Evolutionary conservation across 2,888 invertebrate genomes (phyloP).

Genomic region (Luperina testacea): DNA sequence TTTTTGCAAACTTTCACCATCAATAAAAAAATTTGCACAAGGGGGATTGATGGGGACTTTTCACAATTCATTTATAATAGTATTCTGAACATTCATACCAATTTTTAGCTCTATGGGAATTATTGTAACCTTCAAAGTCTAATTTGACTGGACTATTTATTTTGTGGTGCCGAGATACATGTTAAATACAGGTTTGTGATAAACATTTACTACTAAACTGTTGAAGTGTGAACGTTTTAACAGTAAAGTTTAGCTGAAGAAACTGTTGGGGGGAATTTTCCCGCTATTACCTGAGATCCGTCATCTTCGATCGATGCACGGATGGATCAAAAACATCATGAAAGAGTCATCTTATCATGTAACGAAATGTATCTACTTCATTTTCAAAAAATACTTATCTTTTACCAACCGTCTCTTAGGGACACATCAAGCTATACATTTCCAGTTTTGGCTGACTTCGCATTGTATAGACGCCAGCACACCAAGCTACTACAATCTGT

Average conservation of each 20-base stretch:
- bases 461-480: too few species aligned
- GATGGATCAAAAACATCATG: not conserved
- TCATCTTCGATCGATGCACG: not conserved
- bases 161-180: conserved; percentile 8
- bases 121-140: too few species aligned
- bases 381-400: not conserved
- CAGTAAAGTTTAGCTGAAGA: conserved; percentile 8
- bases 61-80: too few species aligned
- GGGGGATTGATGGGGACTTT: too few species aligned
- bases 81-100: too few species aligned
- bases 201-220: conserved; percentile 19
- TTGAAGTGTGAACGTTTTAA: conserved; percentile 25
- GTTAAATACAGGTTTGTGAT: conserved; percentile 29
- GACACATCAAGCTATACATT: not conserved
- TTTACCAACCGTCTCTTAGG: not conserved
- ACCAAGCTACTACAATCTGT: too few species aligned
- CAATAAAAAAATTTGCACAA: too few species aligned
- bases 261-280: not conserved
- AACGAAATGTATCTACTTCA: not conserved
- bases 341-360: not conserved
- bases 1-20: too few species aligned
- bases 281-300: not conserved
- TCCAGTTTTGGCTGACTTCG: too few species aligned
- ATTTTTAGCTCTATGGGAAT: too few species aligned
- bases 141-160: too few species aligned